These are phyloP conservation scores for Drosophila prolongata DNA, from an alignment of 2,888 invertebrate species.

Conservation along the genomic window DNA sequence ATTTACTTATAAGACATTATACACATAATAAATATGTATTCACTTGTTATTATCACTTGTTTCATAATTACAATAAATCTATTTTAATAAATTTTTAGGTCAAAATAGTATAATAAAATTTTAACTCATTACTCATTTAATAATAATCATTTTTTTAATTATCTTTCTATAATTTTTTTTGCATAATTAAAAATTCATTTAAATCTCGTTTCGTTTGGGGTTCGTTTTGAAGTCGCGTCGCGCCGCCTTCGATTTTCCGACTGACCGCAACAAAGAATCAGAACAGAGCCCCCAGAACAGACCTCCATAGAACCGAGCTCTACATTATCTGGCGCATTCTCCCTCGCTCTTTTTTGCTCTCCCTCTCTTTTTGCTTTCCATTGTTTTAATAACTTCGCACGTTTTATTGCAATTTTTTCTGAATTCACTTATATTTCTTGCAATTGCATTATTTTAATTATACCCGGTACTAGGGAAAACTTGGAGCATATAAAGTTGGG, in stretches of 20 bases:
- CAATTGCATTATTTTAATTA: constrained; percentile 16
- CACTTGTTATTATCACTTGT: no score
- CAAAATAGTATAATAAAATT: no score
- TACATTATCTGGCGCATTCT: constrained; percentile 34
- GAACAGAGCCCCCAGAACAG: constrained; percentile 26
- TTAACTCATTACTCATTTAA: neutral
- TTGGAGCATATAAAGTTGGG: neutral
- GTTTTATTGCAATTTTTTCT: constrained; percentile 32
- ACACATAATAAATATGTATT: no score
- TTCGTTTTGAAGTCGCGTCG: constrained; percentile 18
- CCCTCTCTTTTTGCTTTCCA: constrained; percentile 15
- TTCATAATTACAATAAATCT: no score
- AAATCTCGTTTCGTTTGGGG: constrained; percentile 2
- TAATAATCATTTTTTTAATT: neutral
- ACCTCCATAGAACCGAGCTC: constrained; percentile 19
- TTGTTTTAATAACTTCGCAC: constrained; percentile 32
- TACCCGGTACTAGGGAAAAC: neutral
- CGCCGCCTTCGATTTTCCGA: constrained; percentile 39
- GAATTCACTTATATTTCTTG: constrained; percentile 31
- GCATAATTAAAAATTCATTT: constrained; percentile 3
- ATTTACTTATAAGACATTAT: neutral
- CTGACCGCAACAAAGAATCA: constrained; percentile 44
- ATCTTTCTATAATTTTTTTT: neutral
- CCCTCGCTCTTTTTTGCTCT: constrained; percentile 21
- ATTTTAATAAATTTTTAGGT: no score